Base-by-base conservation (phyloP, 2,113 vertebrate genomes). In the Gasterosteus aculeatus region DNA sequence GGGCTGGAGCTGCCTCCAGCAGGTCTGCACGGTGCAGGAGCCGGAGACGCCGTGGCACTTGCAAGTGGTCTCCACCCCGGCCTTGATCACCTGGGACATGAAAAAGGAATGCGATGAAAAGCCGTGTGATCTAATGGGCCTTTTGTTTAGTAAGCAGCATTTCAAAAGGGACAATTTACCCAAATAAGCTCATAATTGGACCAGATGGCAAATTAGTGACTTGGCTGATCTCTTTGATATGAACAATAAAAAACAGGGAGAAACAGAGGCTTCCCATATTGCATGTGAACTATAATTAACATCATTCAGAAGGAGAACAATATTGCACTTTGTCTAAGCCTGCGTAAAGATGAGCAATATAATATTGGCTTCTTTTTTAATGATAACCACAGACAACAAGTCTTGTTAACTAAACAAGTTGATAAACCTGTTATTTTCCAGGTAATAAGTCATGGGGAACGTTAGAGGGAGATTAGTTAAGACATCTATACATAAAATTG, bases 41-140 rank as follows among this genome's bases (percentile, higher is more conserved):
- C 98, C 98, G 0, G 98, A 99, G 15, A 99, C 98, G 0, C 98
- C 98, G 0, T 99, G 98, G 88, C 98, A 99, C 68, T 99, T 99
- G 79, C 98, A 99, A 4, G 98, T 99, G 64, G 97, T 99, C 94
- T 98, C 96, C 87, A 99, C 97, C 7, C 97, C 98, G 0, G 96
- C 96, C 84, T 98, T 99, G 93, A 99, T 98, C 67, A 98, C 96
- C 98, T 99, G 93, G 46, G 33, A 29, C 39, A 61, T 2, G 63
- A 64, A 71, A 77, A 82, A 72, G 57, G n/a, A 75, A 78, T 38
- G 58, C 33, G 44, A 85, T 72, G 38, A 74, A 5, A 69, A 75
- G 64, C 63, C 46, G n/a, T 38, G 61, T 31, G 44, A 64, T 56
- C 80, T 67, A 72, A 76, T 69, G 73, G 62, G 70, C 19, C 63